A percentile compares a stretch with the other conserved stretches of the same genome.
Evolutionary conservation across 2,888 invertebrate genomes (phyloP).

Genomic region (Aromia moschata): DNA sequence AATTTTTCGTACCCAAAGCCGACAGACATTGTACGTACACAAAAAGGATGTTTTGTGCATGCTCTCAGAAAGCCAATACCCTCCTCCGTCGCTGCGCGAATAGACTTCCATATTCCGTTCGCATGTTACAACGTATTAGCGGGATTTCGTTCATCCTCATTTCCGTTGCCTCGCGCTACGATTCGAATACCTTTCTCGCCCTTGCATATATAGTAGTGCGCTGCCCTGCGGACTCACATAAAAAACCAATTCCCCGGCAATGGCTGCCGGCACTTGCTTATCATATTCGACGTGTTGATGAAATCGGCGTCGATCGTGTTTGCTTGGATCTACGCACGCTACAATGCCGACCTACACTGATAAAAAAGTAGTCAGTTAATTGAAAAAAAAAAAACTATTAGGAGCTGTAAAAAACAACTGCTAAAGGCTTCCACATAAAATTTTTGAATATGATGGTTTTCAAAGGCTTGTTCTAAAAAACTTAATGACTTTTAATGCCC

Average conservation of each 20-base stretch:
- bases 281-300: slow-evolving; percentile 38
- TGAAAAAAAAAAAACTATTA: no score
- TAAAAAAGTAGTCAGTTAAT: slow-evolving; percentile 2
- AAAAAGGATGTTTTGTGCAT: no score
- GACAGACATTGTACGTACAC: no score
- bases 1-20: no score
- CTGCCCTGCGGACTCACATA: slow-evolving; percentile 26
- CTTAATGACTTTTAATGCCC: no score
- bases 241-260: slow-evolving; percentile 37
- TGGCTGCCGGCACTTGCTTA: slow-evolving; percentile 35
- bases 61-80: no score
- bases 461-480: no score
- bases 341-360: slow-evolving; percentile 32
- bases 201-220: slow-evolving; percentile 20
- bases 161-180: slow-evolving; percentile 13
- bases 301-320: slow-evolving; percentile 36
- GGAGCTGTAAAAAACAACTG: no score
- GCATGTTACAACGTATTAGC: slow-evolving; percentile 22
- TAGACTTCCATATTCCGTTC: slow-evolving; percentile 11
- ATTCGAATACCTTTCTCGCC: slow-evolving; percentile 10
- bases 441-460: no score
- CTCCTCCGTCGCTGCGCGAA: not conserved
- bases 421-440: no score
- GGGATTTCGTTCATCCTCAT: slow-evolving; percentile 13
- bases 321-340: slow-evolving; percentile 30